Conservation (phyloP, 2,797 vertebrate species). For the Myotis planiceps region DNA sequence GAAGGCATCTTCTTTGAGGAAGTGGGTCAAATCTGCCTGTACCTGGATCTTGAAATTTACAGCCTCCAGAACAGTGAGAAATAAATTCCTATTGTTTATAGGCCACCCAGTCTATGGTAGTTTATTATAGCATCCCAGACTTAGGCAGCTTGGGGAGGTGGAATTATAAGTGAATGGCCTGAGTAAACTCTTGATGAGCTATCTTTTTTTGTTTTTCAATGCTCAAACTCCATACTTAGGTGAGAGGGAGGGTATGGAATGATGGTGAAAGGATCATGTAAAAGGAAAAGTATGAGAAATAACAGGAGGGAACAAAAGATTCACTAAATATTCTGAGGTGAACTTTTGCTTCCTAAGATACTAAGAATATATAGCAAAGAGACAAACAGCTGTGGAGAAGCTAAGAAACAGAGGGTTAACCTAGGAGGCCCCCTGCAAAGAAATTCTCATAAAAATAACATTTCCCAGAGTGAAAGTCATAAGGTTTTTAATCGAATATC, state of each 20-base stretch:
- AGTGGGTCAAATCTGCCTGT: not conserved
- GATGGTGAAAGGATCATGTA: not conserved
- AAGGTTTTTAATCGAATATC: not conserved
- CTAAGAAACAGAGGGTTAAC: not conserved
- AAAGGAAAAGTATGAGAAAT: not conserved
- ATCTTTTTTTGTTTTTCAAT: not conserved
- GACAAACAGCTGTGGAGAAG: not conserved
- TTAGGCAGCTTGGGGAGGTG: not conserved
- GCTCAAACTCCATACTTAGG: not conserved
- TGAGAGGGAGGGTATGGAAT: not conserved
- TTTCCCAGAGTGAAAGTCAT: not conserved
- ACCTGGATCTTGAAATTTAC: not conserved
- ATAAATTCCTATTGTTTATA: not conserved
- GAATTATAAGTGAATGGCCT: not conserved
- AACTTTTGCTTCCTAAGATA: not conserved
- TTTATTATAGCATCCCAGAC: not conserved
- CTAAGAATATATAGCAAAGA: not conserved
- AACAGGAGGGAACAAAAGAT: not conserved
- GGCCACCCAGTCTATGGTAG: not conserved
- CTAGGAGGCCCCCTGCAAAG: not conserved
- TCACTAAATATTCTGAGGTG: not conserved
- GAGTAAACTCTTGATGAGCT: not conserved
- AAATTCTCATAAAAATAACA: conserved; percentile 32
- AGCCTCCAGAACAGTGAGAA: not conserved
- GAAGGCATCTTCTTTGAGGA: not conserved